phyloP scores from a whole-genome alignment of 2,888 invertebrate species.

The Caenorhabditis sinica region DNA sequence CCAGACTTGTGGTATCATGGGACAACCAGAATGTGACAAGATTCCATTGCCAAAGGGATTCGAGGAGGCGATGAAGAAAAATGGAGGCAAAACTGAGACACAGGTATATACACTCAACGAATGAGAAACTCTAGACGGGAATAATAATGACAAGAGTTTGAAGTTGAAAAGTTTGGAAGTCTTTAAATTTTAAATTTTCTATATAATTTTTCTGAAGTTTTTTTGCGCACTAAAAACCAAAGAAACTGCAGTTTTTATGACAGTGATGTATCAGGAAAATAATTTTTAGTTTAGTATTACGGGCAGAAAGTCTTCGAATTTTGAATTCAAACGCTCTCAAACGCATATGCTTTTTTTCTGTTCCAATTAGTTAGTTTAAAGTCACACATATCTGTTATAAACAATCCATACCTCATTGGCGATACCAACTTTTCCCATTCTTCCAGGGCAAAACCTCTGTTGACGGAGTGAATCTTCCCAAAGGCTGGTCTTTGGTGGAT shows the following conservation, averaged over 20 bases:
- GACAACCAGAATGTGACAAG: constrained; percentile 72
- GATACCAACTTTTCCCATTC: not conserved
- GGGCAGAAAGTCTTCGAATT: no score
- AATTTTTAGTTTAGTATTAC: no score
- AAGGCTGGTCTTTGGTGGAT: constrained; percentile 71
- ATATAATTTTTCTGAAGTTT: no score
- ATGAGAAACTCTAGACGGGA: no score
- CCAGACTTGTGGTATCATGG: constrained; percentile 70
- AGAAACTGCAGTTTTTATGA: not conserved
- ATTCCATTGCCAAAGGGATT: constrained; percentile 67
- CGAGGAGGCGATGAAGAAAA: constrained; percentile 60
- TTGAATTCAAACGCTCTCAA: no score
- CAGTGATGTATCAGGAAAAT: not conserved
- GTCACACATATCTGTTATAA: not conserved
- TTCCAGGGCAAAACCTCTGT: constrained; percentile 52
- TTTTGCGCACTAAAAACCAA: no score
- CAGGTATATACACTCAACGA: no score
- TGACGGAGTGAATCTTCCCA: constrained; percentile 61
- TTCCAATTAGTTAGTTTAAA: not conserved
- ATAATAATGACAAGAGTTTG: no score
- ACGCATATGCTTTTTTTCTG: no score
- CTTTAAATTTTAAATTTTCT: no score
- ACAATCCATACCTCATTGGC: not conserved
- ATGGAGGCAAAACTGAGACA: constrained; percentile 14
- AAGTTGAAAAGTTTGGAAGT: no score